These are phyloP conservation scores for Cotesia typhae DNA, from an alignment of 1,140 invertebrate species.

Conservation along the genomic window DNA sequence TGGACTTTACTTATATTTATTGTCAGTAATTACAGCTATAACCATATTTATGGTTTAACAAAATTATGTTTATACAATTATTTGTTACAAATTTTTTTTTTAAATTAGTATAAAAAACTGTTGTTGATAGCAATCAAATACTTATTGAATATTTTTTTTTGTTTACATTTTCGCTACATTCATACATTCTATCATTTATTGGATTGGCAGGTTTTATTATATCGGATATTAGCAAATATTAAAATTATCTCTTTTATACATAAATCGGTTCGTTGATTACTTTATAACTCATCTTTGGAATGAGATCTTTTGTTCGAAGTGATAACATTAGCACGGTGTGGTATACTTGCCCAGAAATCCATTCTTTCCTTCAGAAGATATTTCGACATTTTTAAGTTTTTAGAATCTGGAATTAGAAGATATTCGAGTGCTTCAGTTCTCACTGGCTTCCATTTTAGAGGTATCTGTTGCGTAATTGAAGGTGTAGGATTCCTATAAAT, in stretches of 20 bases:
- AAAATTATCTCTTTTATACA: no score
- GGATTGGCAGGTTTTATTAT: no score
- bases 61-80: background rate
- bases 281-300: conserved; percentile 50
- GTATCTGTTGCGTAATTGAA: conserved; percentile 49
- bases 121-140: background rate
- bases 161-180: no score
- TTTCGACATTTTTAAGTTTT: conserved; percentile 54
- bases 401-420: conserved; percentile 57
- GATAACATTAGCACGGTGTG: conserved; percentile 32
- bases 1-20: conserved; percentile 1
- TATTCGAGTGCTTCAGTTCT: conserved; percentile 61
- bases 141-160: conserved; percentile 8
- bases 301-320: background rate
- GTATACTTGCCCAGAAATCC: conserved; percentile 61
- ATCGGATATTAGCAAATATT: no score
- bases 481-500: conserved; percentile 66
- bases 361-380: conserved; percentile 58
- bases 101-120: no score
- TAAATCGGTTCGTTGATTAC: background rate
- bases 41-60: background rate
- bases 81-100: conserved; percentile 18
- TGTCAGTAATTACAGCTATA: background rate
- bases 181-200: no score
- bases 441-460: conserved; percentile 65